Base-by-base conservation (phyloP, 2,888 invertebrate genomes). In the Enchytraeus crypticus region DNA sequence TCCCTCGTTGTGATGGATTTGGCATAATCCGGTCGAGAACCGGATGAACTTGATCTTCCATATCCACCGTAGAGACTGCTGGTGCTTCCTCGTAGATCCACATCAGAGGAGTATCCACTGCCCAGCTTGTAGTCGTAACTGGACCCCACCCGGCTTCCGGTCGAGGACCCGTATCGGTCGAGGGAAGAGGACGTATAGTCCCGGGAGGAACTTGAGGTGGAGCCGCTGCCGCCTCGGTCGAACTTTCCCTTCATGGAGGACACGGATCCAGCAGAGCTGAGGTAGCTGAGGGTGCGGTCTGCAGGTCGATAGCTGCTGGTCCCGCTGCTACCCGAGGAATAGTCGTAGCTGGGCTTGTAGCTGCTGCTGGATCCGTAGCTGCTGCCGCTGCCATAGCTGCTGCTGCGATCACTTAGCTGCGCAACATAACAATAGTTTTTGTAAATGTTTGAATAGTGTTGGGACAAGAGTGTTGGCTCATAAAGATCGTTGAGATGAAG, bases 231-330 rank as follows among this genome's bases (percentile, higher is more conserved):
- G n/a, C n/a, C n/a, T 4, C 30, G 5, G 30, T 49, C 56, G 58
- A 56, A 63, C 43, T 47, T 55, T 38, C 54, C 54, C 43, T 33
- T 34, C 27, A 63, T 51, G 18, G 60, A 51, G 34, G 59, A 56
- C 14, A 63, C 63, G 23, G 55, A 32, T n/a, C 51, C 23, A 27
- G 53, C 38, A 5, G 23, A 21, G 18, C 43, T 32, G 38, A 53
- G 53, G 53, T 51, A 63, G 53, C 32, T 56, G 51, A 63, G 51
- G 33, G 61, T 56, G 11, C 63, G 38, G 51, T 63, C 63, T 8
- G 38, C 8, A 14, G 59, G 23, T n/a, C 57, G 57, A 47, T 32
- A 46, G 38, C 11, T 38, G 38, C 11, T 11, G 38, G 38, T 38
- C 8, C 11, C 8, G 38, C 18, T 11, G 38, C 11, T 11, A 18